phyloP scores from a whole-genome alignment of 2,113 vertebrate genomes.

The Heloderma charlesbogerti region DNA sequence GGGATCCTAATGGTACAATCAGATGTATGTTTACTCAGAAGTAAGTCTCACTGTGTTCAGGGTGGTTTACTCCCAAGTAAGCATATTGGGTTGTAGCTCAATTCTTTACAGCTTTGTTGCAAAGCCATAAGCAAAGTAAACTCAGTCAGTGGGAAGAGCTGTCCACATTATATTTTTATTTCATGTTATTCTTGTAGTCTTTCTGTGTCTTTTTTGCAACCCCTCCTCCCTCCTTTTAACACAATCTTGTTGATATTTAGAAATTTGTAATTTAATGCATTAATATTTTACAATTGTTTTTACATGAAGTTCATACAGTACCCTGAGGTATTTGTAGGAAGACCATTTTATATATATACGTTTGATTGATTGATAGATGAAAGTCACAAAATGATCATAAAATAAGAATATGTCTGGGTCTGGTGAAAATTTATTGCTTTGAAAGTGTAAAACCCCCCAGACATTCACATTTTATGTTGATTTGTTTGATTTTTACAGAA shows the following conservation, averaged over 20 bases:
- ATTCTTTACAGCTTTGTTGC: neutral
- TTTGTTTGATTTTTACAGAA: constrained; percentile 54
- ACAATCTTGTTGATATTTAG: constrained; percentile 28
- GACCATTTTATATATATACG: constrained; percentile 34
- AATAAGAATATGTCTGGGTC: constrained; percentile 41
- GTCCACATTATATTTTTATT: neutral
- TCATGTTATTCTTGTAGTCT: neutral
- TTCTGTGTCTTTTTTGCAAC: constrained; percentile 11
- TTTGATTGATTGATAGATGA: constrained; percentile 34
- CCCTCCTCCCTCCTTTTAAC: constrained; percentile 12
- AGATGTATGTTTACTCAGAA: no score
- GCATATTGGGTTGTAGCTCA: no score
- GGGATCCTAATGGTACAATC: no score
- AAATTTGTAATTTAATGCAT: constrained; percentile 1
- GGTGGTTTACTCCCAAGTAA: no score
- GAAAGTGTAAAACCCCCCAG: constrained; percentile 37
- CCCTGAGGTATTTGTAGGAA: constrained; percentile 33
- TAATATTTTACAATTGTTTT: constrained; percentile 53
- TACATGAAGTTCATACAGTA: constrained; percentile 31
- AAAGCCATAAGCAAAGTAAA: neutral
- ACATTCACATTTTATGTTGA: constrained; percentile 41
- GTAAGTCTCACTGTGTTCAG: no score
- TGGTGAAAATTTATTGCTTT: constrained; percentile 46
- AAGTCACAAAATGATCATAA: constrained; percentile 49
- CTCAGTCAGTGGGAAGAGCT: neutral